A percentile compares a stretch with the other conserved stretches of the same genome.
Conservation (phyloP, 1,140 invertebrate species). For the Drosophila navojoa region DNA sequence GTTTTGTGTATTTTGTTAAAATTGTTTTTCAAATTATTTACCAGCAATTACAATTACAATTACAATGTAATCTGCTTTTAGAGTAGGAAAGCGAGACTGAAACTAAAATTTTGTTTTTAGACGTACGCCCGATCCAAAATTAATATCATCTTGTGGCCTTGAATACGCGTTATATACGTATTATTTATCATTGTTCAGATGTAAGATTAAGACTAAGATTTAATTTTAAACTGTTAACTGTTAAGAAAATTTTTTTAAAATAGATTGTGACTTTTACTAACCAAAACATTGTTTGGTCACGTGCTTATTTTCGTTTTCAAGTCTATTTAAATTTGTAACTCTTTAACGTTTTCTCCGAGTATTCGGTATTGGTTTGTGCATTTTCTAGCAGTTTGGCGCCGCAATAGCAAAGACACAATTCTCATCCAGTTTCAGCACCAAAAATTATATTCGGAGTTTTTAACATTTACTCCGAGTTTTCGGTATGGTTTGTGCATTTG, state of each 20-base stretch:
- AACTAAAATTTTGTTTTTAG: constrained; percentile 29
- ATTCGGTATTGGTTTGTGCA: no score
- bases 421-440: neutral
- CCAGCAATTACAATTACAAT: neutral
- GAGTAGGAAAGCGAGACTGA: constrained; percentile 36
- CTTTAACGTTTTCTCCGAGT: no score
- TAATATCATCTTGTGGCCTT: constrained; percentile 14
- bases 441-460: no score
- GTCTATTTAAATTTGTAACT: neutral
- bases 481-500: no score
- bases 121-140: constrained; percentile 28
- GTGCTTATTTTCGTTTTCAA: neutral
- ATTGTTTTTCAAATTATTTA: constrained; percentile 20
- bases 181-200: constrained; percentile 40
- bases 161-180: constrained; percentile 8
- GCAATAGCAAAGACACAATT: neutral
- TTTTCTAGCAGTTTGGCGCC: neutral
- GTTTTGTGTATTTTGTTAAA: constrained; percentile 1
- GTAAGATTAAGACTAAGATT: constrained; percentile 1
- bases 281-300: no score
- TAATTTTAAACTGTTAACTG: neutral
- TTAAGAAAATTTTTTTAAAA: constrained; percentile 13
- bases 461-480: no score
- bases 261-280: constrained; percentile 22
- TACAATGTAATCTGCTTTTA: constrained; percentile 32